A percentile compares a stretch with the other conserved stretches of the same genome.
Conservation (phyloP, 2,888 invertebrate species). For the Melitaea athalia region DNA sequence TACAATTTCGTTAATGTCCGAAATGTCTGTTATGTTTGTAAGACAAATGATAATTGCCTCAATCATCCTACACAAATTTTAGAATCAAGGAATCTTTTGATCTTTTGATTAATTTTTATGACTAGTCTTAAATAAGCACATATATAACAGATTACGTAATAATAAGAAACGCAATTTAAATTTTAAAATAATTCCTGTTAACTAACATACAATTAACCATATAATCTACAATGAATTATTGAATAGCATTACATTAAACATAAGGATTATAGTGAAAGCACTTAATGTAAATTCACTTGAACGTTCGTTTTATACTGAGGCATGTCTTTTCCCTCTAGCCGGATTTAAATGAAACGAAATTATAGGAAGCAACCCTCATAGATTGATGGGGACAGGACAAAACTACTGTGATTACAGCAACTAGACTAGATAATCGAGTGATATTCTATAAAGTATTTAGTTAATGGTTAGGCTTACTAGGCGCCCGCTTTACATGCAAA, state of each 20-base stretch:
- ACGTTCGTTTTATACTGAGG: constrained; percentile 51
- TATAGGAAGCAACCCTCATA: constrained; percentile 54
- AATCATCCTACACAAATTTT: too few relatives aligned
- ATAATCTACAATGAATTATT: neutral
- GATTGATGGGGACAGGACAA: constrained; percentile 44
- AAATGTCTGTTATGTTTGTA: too few relatives aligned
- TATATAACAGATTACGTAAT: neutral
- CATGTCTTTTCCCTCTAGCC: constrained; percentile 46
- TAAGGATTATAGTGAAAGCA: constrained; percentile 53
- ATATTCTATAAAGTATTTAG: constrained; percentile 56
- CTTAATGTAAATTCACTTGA: constrained; percentile 43
- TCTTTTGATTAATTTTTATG: too few relatives aligned
- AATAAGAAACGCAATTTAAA: neutral
- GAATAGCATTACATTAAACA: constrained; percentile 13
- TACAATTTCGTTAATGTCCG: neutral
- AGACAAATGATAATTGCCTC: too few relatives aligned
- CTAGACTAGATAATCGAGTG: constrained; percentile 52
- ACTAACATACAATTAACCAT: neutral
- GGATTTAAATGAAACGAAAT: constrained; percentile 59
- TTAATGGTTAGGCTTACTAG: constrained; percentile 45
- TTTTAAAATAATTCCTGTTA: too few relatives aligned
- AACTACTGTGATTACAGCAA: constrained; percentile 44
- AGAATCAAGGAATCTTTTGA: too few relatives aligned
- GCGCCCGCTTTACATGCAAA: constrained; percentile 37
- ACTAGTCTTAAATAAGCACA: too few relatives aligned